A percentile compares a stretch with the other conserved stretches of the same genome.
These are phyloP conservation scores for Argyra leucocephala DNA, from an alignment of 2,888 invertebrate species.

Conservation along the genomic window DNA sequence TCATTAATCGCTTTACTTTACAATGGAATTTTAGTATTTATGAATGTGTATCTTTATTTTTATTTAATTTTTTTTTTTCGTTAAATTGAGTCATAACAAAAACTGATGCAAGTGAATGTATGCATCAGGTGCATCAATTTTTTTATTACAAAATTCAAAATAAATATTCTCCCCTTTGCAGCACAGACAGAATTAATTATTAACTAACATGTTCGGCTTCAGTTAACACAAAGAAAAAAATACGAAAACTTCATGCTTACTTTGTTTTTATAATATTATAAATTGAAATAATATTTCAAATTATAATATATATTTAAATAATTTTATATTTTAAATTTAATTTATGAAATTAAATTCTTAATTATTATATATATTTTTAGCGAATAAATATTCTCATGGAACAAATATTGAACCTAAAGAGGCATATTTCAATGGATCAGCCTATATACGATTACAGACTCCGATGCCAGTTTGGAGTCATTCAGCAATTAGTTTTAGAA, in stretches of 20 bases:
- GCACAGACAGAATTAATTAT: background rate
- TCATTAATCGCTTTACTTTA: no score
- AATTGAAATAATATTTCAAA: no score
- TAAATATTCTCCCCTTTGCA: background rate
- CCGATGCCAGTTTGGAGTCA: conserved; percentile 70
- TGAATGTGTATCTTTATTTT: no score
- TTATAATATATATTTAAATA: background rate
- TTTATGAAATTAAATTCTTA: background rate
- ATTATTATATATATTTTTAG: background rate
- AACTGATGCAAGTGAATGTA: background rate
- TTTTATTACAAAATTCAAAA: background rate
- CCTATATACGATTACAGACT: conserved; percentile 61
- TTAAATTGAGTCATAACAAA: background rate
- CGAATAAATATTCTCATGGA: background rate
- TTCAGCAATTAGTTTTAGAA: conserved; percentile 72
- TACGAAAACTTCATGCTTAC: no score
- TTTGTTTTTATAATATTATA: no score
- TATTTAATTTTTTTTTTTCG: no score
- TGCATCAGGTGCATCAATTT: background rate
- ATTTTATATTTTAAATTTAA: background rate
- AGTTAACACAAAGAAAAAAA: background rate
- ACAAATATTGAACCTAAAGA: conserved; percentile 48
- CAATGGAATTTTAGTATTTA: no score
- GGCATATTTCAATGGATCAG: conserved; percentile 75
- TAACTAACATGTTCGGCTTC: background rate